phyloP scores from a whole-genome alignment of 2,888 invertebrate genomes.

The Aphrophora alni region DNA sequence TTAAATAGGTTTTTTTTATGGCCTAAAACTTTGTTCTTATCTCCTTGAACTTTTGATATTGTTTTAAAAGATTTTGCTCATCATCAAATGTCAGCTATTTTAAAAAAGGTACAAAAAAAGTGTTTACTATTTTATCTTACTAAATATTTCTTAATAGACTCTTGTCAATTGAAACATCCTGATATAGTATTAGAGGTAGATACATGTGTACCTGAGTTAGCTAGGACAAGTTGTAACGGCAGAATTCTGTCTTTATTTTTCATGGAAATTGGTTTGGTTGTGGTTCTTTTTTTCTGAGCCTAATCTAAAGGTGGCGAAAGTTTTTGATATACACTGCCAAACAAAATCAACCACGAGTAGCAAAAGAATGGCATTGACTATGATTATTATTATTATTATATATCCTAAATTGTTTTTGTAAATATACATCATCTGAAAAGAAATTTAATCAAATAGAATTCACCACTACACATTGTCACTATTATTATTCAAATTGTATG shows the following conservation, averaged over 20 bases:
- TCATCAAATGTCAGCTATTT: neutral
- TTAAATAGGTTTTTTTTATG: slow-evolving; percentile 1
- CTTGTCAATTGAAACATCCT: slow-evolving; percentile 10
- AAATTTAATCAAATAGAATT: too few relatives aligned
- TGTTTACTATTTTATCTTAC: neutral
- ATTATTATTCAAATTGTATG: too few relatives aligned
- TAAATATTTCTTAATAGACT: neutral
- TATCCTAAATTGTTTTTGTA: neutral
- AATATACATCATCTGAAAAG: neutral
- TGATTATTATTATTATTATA: neutral
- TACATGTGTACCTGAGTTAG: slow-evolving; percentile 7
- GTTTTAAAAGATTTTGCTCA: neutral
- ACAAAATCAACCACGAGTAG: neutral
- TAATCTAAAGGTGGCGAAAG: neutral
- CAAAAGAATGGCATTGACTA: neutral
- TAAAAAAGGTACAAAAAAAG: neutral
- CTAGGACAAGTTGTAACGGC: neutral
- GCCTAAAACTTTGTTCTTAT: slow-evolving; percentile 29
- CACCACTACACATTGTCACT: too few relatives aligned
- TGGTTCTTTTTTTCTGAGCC: neutral
- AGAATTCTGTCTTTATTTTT: neutral
- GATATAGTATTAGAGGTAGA: slow-evolving; percentile 6
- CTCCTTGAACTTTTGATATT: neutral
- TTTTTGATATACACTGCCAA: slow-evolving; percentile 4
- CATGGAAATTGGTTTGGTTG: neutral